Evolutionary conservation across 2,113 vertebrate genomes (phyloP).

Genomic region (Urocynchramus pylzowi): DNA sequence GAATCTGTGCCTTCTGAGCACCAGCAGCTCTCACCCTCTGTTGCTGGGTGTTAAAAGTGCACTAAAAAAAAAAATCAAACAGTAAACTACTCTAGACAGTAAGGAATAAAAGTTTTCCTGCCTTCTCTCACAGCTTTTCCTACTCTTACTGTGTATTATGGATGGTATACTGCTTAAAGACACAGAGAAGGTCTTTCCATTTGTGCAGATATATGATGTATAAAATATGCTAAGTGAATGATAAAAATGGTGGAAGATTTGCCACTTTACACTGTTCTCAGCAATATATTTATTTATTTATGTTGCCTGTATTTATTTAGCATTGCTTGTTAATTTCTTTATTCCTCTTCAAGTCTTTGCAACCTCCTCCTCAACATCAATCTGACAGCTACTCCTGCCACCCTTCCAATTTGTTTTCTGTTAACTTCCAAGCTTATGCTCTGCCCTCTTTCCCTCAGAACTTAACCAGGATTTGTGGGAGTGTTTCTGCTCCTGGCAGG

Average conservation of each 20-base stretch:
- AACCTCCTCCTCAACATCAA: neutral
- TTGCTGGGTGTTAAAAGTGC: neutral
- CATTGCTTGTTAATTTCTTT: neutral
- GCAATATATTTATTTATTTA: neutral
- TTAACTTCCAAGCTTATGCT: neutral
- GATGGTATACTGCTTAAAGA: neutral
- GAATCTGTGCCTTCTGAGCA: neutral
- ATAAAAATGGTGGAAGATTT: neutral
- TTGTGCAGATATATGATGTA: rapidly evolving
- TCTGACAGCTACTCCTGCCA: neutral
- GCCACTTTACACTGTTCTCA: neutral
- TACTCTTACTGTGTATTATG: neutral
- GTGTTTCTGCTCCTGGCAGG: neutral
- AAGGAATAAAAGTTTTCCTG: neutral
- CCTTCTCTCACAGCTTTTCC: rapidly evolving
- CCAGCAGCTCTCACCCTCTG: neutral
- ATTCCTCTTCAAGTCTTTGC: neutral
- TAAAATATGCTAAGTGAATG: rapidly evolving
- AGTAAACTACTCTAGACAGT: neutral
- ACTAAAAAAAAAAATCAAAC: neutral
- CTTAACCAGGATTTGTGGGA: neutral
- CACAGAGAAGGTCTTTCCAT: neutral
- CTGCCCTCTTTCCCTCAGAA: neutral
- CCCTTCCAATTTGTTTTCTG: neutral
- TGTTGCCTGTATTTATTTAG: neutral